Percentiles rank a stretch among this genome's conserved stretches.
These are phyloP conservation scores for Caradrina clavipalpis DNA, from an alignment of 2,888 invertebrate genomes.

Conservation along the genomic window DNA sequence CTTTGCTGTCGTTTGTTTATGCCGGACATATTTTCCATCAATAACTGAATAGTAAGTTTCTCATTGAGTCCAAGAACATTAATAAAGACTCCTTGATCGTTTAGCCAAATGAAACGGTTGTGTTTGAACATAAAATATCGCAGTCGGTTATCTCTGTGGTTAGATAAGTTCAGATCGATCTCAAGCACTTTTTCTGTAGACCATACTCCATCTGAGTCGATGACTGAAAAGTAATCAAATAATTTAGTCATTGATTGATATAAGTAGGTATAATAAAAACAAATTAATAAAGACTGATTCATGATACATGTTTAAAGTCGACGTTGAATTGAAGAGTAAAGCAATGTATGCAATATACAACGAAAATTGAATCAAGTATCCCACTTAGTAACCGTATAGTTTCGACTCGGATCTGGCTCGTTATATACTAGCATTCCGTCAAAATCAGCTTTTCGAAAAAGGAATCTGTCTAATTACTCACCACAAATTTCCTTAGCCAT, in stretches of 20 bases:
- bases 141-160: conserved; percentile 83
- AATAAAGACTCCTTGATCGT: conserved; percentile 86
- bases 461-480: conserved; percentile 71
- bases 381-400: not conserved
- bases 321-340: not conserved
- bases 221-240: conserved; percentile 79
- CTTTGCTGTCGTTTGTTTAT: conserved; percentile 89
- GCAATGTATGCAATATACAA: conserved; percentile 5
- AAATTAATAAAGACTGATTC: conserved; percentile 26
- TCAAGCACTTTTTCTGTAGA: conserved; percentile 83
- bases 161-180: conserved; percentile 84
- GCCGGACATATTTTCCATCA: conserved; percentile 89
- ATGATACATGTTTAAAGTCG: not conserved
- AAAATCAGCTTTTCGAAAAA: conserved; percentile 8
- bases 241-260: conserved; percentile 14
- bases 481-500: conserved; percentile 90
- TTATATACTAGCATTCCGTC: not conserved
- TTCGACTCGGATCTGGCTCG: not conserved
- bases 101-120: conserved; percentile 90
- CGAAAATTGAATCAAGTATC: conserved; percentile 2
- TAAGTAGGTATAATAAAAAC: conserved; percentile 2
- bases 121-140: conserved; percentile 91
- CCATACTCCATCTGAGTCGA: conserved; percentile 85
- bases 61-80: conserved; percentile 87
- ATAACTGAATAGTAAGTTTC: conserved; percentile 84